Conservation (phyloP, 2,888 invertebrate genomes). For the Coelopa pilipes region DNA sequence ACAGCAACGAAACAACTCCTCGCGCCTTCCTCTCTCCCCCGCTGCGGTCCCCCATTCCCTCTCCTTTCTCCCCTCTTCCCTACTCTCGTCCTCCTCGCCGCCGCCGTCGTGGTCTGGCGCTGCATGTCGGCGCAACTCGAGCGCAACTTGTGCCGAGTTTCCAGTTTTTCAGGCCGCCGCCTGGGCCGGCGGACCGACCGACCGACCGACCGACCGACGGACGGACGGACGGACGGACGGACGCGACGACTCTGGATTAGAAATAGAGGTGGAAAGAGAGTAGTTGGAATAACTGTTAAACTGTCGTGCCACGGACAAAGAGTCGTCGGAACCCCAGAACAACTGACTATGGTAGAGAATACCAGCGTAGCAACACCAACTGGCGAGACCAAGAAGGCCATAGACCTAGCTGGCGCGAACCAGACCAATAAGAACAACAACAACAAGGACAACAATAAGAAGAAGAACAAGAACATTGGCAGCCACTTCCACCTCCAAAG, state of each 20-base stretch:
- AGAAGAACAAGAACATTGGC: no score
- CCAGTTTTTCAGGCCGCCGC: constrained; percentile 4
- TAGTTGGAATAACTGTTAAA: constrained; percentile 27
- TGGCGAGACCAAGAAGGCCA: no score
- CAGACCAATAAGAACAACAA: no score
- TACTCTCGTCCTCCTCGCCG: not conserved
- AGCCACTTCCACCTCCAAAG: not conserved
- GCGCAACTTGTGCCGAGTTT: constrained; percentile 12
- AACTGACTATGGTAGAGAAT: no score
- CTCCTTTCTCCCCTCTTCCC: not conserved
- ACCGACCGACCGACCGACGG: not conserved
- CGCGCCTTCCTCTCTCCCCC: not conserved
- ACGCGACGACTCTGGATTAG: not conserved
- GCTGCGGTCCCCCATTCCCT: not conserved
- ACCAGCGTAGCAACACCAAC: no score
- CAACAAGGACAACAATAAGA: no score
- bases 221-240: not conserved
- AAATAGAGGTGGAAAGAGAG: not conserved
- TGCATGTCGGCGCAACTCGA: constrained; percentile 2
- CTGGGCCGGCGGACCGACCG: not conserved
- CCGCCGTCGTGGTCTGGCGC: no score
- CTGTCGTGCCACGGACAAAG: not conserved
- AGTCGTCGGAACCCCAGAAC: no score
- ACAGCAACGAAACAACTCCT: not conserved
- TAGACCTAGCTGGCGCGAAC: no score